Evolutionary conservation across 2,797 vertebrate species (phyloP).

Genomic region (Tachyglossus aculeatus): DNA sequence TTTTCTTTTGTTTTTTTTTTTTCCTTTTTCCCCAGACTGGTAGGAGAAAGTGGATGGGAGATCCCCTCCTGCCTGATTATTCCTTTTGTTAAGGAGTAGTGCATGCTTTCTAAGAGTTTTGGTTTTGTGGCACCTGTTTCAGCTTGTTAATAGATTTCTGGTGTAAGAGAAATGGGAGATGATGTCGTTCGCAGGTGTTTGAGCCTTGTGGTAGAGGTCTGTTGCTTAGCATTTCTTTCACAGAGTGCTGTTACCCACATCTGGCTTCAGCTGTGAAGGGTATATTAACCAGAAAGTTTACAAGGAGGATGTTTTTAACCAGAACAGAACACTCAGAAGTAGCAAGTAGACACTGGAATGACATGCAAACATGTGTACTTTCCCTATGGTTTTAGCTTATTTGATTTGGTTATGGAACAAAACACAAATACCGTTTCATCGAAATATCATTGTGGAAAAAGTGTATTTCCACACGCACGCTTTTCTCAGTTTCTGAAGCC

Average conservation of each 20-base stretch:
- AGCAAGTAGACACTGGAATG: not conserved
- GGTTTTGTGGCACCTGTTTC: conserved; percentile 57
- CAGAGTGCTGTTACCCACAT: conserved; percentile 48
- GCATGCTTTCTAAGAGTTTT: conserved; percentile 61
- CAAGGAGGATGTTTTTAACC: conserved; percentile 51
- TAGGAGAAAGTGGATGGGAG: conserved; percentile 1
- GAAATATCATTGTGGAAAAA: conserved; percentile 15
- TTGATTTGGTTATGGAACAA: conserved; percentile 40
- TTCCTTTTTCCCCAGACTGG: not conserved
- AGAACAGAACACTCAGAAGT: conserved; percentile 45
- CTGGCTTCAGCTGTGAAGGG: conserved; percentile 58
- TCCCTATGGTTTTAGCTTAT: conserved; percentile 30
- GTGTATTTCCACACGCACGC: not conserved
- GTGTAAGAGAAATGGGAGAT: conserved; percentile 27
- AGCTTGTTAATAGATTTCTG: conserved; percentile 56
- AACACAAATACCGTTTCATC: conserved; percentile 27
- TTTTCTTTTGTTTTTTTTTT: too few relatives aligned
- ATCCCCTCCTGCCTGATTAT: not conserved
- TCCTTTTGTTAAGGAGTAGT: conserved; percentile 19
- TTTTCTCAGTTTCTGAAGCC: conserved; percentile 26
- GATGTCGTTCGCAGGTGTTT: conserved; percentile 65
- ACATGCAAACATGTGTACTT: conserved; percentile 23
- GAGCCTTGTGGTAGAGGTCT: conserved; percentile 60
- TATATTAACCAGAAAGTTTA: conserved; percentile 20
- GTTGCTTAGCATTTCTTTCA: conserved; percentile 44